A percentile compares a stretch with the other conserved stretches of the same genome.
Evolutionary conservation across 1,140 invertebrate genomes (phyloP).

Genomic region (Pseudomyrmex sp.): DNA sequence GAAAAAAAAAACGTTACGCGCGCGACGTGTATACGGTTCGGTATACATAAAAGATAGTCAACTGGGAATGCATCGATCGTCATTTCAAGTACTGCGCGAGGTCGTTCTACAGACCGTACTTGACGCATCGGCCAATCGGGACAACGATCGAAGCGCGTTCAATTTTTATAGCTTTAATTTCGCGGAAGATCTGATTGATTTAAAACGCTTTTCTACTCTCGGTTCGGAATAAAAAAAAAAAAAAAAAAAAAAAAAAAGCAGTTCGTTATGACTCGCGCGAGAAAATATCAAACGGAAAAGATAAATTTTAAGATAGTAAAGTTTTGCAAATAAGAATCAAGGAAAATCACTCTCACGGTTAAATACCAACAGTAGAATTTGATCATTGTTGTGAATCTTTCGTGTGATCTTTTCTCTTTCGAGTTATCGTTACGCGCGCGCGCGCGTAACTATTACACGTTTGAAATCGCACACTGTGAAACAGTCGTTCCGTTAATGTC

Average conservation of each 20-base stretch:
- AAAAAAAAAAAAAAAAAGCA: too few relatives aligned
- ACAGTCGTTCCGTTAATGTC: conserved; percentile 21
- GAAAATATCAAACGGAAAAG: neutral
- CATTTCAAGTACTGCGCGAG: conserved; percentile 56
- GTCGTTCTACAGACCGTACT: conserved; percentile 50
- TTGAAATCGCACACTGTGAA: conserved; percentile 36
- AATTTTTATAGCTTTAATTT: conserved; percentile 54
- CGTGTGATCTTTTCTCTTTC: neutral
- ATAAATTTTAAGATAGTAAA: neutral
- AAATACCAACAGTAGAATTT: neutral
- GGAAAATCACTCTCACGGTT: neutral
- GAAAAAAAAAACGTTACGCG: too few relatives aligned
- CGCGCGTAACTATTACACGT: neutral
- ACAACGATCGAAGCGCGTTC: conserved; percentile 47
- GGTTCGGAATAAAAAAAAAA: too few relatives aligned
- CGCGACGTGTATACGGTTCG: neutral
- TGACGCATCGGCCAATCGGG: conserved; percentile 49
- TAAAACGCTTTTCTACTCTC: conserved; percentile 14
- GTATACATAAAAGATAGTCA: conserved; percentile 43
- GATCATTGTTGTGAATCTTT: neutral
- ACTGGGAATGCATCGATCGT: conserved; percentile 58
- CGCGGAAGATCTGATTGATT: conserved; percentile 26
- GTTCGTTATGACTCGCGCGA: too few relatives aligned
- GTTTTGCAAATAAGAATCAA: neutral
- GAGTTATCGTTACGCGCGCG: conserved; percentile 1